A percentile compares a stretch with the other conserved stretches of the same genome.
Evolutionary conservation across 2,888 invertebrate genomes (phyloP).

Genomic region (Cephus pulcher): DNA sequence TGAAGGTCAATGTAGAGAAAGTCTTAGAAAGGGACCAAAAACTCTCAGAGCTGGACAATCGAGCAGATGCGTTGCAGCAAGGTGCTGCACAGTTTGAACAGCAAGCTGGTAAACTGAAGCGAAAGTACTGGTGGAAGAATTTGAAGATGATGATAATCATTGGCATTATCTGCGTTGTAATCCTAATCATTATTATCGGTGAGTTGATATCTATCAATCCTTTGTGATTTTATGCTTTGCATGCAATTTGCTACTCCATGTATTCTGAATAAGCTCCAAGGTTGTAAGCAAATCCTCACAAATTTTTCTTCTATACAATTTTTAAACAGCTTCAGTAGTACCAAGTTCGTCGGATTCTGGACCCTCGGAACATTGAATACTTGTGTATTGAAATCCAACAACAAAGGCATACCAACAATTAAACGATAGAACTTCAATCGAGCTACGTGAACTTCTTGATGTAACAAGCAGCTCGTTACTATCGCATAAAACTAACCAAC

Average conservation of each 20-base stretch:
- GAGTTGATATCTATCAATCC: conserved; percentile 64
- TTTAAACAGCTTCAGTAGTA: conserved; percentile 40
- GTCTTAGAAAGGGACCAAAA: conserved; percentile 96
- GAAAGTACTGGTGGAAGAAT: conserved; percentile 98
- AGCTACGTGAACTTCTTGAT: background rate
- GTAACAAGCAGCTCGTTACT: background rate
- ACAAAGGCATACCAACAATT: background rate
- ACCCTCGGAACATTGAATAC: background rate
- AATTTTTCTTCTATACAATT: conserved; percentile 6
- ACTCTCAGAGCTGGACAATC: conserved; percentile 92
- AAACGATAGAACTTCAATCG: background rate
- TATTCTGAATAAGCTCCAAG: background rate
- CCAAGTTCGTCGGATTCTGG: conserved; percentile 35
- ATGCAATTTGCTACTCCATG: background rate
- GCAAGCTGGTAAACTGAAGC: conserved; percentile 95
- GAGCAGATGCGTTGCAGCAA: conserved; percentile 94
- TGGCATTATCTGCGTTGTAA: conserved; percentile 84
- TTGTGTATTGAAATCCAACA: background rate
- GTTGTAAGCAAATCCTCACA: background rate
- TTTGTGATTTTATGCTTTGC: background rate
- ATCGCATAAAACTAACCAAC: background rate
- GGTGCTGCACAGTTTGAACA: conserved; percentile 97
- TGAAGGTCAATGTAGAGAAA: conserved; percentile 96
- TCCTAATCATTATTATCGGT: conserved; percentile 90
- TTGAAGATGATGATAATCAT: conserved; percentile 96